These are phyloP conservation scores for Setipinna tenuifilis DNA, from an alignment of 2,797 vertebrate species.

Conservation along the genomic window DNA sequence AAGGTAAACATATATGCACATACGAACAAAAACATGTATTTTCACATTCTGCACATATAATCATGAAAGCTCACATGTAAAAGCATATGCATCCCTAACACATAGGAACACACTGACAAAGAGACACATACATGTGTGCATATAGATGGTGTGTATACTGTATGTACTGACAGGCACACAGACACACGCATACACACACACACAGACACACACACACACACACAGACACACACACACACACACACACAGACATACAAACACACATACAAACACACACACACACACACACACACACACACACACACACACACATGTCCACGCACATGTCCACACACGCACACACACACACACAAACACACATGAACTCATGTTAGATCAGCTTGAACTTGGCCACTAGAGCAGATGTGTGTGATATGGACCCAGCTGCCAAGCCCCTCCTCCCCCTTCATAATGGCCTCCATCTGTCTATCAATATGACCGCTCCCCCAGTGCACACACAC, in stretches of 20 bases:
- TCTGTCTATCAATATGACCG: slow-evolving; percentile 44
- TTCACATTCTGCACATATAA: background rate
- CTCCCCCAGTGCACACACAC: background rate
- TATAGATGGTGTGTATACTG: background rate
- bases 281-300: background rate
- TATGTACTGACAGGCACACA: background rate
- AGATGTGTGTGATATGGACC: slow-evolving; percentile 53
- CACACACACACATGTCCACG: background rate
- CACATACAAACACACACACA: background rate
- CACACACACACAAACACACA: background rate
- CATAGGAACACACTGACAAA: background rate
- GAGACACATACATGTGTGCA: background rate
- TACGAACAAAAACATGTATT: background rate
- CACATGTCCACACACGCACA: background rate
- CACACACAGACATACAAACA: background rate
- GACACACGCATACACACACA: background rate
- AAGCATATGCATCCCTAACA: background rate
- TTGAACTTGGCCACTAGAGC: slow-evolving; percentile 44
- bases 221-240: background rate
- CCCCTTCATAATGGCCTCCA: slow-evolving; percentile 55
- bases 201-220: background rate
- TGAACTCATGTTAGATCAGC: slow-evolving; percentile 38
- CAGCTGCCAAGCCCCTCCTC: slow-evolving; percentile 52
- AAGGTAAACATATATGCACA: background rate
- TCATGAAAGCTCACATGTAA: background rate